These are phyloP conservation scores for Notarius quadriscutis DNA, from an alignment of 2,113 vertebrate genomes.

Conservation along the genomic window DNA sequence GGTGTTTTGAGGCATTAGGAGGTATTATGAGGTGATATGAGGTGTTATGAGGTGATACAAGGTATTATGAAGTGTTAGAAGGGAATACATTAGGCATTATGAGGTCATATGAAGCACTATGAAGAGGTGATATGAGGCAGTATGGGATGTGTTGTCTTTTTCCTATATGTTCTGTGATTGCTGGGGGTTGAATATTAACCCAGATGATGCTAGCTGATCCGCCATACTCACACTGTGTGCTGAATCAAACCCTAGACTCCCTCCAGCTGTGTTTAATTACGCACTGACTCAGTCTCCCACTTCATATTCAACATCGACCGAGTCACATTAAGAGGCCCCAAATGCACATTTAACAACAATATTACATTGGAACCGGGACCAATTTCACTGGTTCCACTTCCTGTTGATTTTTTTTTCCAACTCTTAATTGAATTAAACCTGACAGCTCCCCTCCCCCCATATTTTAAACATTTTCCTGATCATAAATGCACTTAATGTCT, in stretches of 20 bases:
- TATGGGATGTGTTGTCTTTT: neutral
- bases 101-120: neutral
- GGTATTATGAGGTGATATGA: neutral
- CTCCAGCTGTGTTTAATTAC: constrained; percentile 25
- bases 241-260: constrained; percentile 24
- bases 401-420: neutral
- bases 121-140: neutral
- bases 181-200: constrained; percentile 10
- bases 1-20: too few species aligned
- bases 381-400: constrained; percentile 10
- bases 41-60: neutral
- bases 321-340: constrained; percentile 20
- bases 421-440: neutral
- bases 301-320: constrained; percentile 20
- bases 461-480: neutral
- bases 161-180: neutral
- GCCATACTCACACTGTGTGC: constrained; percentile 11
- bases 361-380: constrained; percentile 11
- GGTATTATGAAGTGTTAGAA: neutral
- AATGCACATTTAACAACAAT: constrained; percentile 25
- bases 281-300: constrained; percentile 28
- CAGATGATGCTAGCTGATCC: constrained; percentile 31
- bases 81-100: neutral
- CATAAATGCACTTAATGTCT: neutral
- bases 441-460: neutral